Conservation (phyloP, 2,113 vertebrate species). For the Motacilla alba region DNA sequence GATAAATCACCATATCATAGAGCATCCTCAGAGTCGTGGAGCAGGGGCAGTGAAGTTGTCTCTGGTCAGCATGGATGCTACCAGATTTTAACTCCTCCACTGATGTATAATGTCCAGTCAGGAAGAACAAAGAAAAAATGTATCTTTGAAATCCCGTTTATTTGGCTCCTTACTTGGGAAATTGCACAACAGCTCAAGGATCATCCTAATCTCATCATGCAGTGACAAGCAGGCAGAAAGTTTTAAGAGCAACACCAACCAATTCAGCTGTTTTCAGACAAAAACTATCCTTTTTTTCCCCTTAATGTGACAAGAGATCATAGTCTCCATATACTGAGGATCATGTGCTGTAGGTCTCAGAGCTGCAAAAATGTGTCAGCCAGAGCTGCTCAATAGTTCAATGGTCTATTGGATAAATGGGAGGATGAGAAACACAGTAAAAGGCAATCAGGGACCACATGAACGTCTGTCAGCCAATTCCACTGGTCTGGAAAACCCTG, state of each 20-base stretch:
- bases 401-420: neutral
- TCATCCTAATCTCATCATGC: neutral
- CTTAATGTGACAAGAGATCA: neutral
- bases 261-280: neutral
- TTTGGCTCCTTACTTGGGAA: neutral
- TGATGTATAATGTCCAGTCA: slow-evolving; percentile 15
- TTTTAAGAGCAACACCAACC: neutral
- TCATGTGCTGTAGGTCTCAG: neutral
- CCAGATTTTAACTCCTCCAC: slow-evolving; percentile 17
- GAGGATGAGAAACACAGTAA: neutral
- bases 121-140: slow-evolving; percentile 6
- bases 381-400: slow-evolving; percentile 25
- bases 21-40: neutral
- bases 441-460: slow-evolving; percentile 1
- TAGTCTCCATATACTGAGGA: neutral
- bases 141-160: neutral
- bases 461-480: neutral
- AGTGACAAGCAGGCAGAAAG: neutral
- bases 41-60: neutral
- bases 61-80: neutral
- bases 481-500: neutral
- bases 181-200: neutral
- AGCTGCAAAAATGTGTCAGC: slow-evolving; percentile 35
- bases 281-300: neutral
- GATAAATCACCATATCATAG: neutral